Evolutionary conservation across 37 sponge, comb jelly and placozoan species (phyloP), one percentile per base, ranked within the genome.

Genomic region (Tethya wilhelma): DNA sequence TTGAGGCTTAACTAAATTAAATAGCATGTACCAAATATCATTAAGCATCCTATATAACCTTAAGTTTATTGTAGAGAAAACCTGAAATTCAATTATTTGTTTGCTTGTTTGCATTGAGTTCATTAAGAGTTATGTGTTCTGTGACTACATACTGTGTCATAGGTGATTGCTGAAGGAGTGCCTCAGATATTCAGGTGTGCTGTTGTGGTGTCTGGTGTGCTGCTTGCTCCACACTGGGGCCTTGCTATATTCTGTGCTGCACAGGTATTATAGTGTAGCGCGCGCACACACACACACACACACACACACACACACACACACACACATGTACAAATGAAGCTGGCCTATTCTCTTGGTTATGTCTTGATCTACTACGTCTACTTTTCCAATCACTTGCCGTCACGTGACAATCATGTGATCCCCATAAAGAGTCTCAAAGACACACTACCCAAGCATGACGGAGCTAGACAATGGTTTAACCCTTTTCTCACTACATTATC

Each of bases 161-260:
- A 93, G 93, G 90, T 93, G 30, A 25, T 82, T 29, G 91, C 83
- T 29, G 91, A 95, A 55, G 90, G 85, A 4, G 45, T 84, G 5
- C 77, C 93, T 11, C 90, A 89, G 43, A 12, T 91, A 38, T 2
- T 86, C 34, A 73, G 64, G 64, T 85, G 87, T 56, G 33, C 59
- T 12, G 45, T 87, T 20, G 76, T 87, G 33, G 77, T 91, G 43
- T 9, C 59, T 12, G 80, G 86, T 6, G 73, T 89, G 36, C 46
- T 80, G 41, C 14, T 64, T 7, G 67, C 25, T 4, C 88, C 93
- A 23, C 59, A 86, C 4, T 79, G 67, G 75, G 95, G 91, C 0
- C 59, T 95, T 14, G 8, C 69, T 26, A 56, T 83, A 46, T 90
- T 95, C 64, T 72, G 79, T 45, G 37, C 57, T 40, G 81, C 69